phyloP scores from a whole-genome alignment of 2,797 vertebrate genomes.

The Ciconia nigra region DNA sequence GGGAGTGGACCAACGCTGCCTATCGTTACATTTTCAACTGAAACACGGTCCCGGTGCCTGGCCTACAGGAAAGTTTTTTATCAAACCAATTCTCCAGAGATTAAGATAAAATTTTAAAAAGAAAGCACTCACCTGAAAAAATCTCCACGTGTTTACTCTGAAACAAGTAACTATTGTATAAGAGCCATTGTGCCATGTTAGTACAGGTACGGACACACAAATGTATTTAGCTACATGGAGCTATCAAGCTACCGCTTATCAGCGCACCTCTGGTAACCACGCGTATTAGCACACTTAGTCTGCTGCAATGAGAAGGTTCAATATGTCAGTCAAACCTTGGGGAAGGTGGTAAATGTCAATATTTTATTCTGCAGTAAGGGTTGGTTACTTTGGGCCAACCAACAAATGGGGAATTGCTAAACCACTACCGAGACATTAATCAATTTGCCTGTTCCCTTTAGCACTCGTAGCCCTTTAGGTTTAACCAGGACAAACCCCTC shows the following conservation, averaged over 20 bases:
- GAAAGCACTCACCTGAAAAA: conserved; percentile 2
- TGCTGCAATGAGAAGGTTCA: not conserved
- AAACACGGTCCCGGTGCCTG: not conserved
- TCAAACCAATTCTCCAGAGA: not conserved
- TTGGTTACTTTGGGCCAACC: not conserved
- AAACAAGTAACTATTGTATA: conserved; percentile 21
- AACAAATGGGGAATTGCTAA: not conserved
- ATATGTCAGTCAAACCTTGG: not conserved
- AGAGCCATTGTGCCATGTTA: conserved; percentile 21
- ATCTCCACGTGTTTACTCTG: conserved; percentile 12
- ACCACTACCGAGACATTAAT: not conserved
- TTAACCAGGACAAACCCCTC: not conserved
- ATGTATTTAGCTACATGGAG: not conserved
- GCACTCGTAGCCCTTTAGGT: not conserved
- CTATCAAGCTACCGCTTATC: conserved; percentile 5
- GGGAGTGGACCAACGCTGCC: not conserved
- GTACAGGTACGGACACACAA: not conserved
- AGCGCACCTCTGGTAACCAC: conserved; percentile 20
- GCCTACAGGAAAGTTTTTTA: conserved; percentile 28
- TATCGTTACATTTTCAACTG: not conserved
- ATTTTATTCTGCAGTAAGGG: not conserved
- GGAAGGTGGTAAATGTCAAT: not conserved
- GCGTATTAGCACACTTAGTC: not conserved
- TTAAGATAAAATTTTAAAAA: conserved; percentile 32
- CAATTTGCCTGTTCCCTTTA: not conserved